Evolutionary conservation across 2,797 vertebrate species (phyloP), one percentile per base, ranked within the genome.

Genomic region (Chromobotia macracanthus): DNA sequence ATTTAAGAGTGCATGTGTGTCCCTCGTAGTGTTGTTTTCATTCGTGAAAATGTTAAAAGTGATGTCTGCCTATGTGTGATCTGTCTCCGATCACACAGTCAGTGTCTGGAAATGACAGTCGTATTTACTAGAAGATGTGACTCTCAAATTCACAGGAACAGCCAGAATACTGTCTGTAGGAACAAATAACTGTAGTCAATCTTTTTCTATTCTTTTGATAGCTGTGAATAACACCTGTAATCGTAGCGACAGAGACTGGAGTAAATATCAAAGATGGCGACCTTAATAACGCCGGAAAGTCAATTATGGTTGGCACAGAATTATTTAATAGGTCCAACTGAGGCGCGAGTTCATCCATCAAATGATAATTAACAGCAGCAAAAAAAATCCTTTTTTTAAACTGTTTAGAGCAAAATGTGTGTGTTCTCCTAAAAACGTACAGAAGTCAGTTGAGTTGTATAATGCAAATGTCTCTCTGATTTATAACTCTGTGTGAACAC

Each of bases 231-330:
- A 28, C 21, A 13, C 12, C 56, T 25, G 10, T 56, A 56, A 56
- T 19, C 19, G 6, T 28, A 15, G 23, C 6, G 56, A 60, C 21
- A 28, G 56, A 7, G 58, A 60, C 13, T 60, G 3, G 15, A 28
- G 58, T 28, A 60, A 60, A 15, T 60, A 60, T 60, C 25, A 60
- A 60, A 60, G 56, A 60, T 60, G 23, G 23, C 12, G 23, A 60
- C 53, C 9, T 58, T 21, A 58, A 58, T 23, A 58, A 23, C 19
- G 12, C 23, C 23, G 19, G 21, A 23, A 16, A 60, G 58, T 60
- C 58, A 60, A 16, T 60, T 60, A 60, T 2, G 6, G 21, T 58
- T 58, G 58, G 31, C 25, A 7, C 23, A 5, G 13, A 4, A 11
- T 15, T 28, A 60, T 60, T 60, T 28, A 60, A 16, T 60, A 60